Evolutionary conservation across 1,140 invertebrate genomes (phyloP), one percentile per base, ranked within the genome.

Genomic region (Drosophila sp.): DNA sequence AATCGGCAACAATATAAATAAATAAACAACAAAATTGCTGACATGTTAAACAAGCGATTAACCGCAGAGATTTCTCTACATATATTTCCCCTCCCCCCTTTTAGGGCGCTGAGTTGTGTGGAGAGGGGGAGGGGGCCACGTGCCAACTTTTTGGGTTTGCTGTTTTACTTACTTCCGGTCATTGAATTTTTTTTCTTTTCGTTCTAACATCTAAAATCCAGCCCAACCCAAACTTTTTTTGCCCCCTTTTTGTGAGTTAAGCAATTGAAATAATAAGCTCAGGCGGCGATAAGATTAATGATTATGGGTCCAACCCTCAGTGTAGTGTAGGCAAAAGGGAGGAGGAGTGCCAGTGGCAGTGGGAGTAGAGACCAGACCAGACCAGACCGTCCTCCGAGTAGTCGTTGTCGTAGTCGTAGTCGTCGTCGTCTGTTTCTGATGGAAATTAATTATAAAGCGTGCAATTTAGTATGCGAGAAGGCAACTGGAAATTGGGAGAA

Each of bases 271-370:
- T 91, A 91, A 91, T 91, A 91, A 90, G 87, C 90, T 89, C 83
- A 91, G 90, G 90, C 90, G 90, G 90, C 90, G 90, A 91, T 91
- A 91, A 91, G 90, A 91, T 91, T 91, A 91, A 91, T 91, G 90
- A 91, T 91, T 91, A 91, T 91, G 81, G 72, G 44, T 69, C 81
- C 73, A 63, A 65, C 79, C 84, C 76, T 44, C 38, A 29, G 17
- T 17, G 17, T 41, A 61, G 44, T 50, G 25, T 30, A 58, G 54
- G 54, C 27, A 33, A 60, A 25, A 35, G 38, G 25, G n/a, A 41
- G 17, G 11, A 30, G 60, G 17, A 67, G 70, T 73, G 40, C 11
- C 40, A 66, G 66, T 23, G 25, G n/a, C 25, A 30, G 8, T 30
- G 3, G 8, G 25, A 54, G 33, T 23, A 35, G 23, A 60, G 35